These are phyloP conservation scores for Protonibea diacanthus DNA, from an alignment of 2,797 vertebrate genomes.

Conservation along the genomic window DNA sequence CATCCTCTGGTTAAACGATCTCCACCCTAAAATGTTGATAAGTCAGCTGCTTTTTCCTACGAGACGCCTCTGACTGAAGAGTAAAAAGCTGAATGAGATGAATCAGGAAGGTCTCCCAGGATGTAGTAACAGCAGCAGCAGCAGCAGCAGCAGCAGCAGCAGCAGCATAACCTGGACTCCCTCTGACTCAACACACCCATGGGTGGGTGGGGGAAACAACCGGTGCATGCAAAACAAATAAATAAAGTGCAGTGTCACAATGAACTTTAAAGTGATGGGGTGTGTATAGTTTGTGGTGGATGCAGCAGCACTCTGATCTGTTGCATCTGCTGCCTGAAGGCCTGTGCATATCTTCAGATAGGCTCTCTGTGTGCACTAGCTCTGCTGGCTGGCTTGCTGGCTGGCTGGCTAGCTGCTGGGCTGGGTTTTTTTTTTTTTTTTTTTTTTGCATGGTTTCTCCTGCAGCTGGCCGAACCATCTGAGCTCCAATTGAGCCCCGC, in stretches of 20 bases:
- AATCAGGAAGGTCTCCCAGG: conserved; percentile 51
- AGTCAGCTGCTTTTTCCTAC: not conserved
- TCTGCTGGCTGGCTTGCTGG: too few species aligned
- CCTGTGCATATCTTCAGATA: conserved; percentile 58
- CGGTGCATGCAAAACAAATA: not conserved
- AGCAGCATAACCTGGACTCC: conserved; percentile 47
- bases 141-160: conserved; percentile 25
- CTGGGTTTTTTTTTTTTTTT: conserved; percentile 37
- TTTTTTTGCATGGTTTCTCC: conserved; percentile 51
- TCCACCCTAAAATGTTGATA: not conserved
- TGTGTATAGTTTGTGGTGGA: conserved; percentile 21
- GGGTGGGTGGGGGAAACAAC: too few species aligned
- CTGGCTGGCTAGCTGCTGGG: conserved; percentile 57
- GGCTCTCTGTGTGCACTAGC: conserved; percentile 52
- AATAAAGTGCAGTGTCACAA: not conserved
- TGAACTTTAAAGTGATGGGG: conserved; percentile 4
- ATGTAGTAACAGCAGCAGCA: conserved; percentile 35
- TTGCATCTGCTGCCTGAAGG: conserved; percentile 50
- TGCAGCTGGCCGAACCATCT: conserved; percentile 71
- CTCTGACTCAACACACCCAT: conserved; percentile 73
- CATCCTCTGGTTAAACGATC: not conserved
- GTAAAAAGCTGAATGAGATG: conserved; percentile 31
- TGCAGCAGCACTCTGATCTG: conserved; percentile 38
- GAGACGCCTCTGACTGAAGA: conserved; percentile 20
- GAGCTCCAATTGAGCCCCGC: conserved; percentile 54